These are phyloP conservation scores for Spermophilus dauricus DNA, from an alignment of 2,113 vertebrate species.

Conservation along the genomic window DNA sequence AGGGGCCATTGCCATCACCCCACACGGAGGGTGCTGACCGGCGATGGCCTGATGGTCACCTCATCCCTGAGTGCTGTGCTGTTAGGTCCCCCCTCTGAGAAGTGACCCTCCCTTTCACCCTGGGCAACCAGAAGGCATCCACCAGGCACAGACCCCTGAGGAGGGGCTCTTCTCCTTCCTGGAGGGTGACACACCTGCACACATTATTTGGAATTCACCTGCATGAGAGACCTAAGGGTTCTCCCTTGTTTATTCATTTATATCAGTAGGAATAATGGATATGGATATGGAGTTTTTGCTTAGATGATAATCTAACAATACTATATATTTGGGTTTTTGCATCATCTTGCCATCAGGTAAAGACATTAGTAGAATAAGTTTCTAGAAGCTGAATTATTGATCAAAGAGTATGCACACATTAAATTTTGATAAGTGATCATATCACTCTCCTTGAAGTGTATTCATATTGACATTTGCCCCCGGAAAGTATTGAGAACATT, in stretches of 20 bases:
- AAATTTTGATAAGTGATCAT: not conserved
- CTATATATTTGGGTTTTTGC: not conserved
- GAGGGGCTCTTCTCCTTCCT: not conserved
- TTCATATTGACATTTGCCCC: not conserved
- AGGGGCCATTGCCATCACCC: too few relatives aligned
- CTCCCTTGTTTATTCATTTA: not conserved
- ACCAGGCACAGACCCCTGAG: not conserved
- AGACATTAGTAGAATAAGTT: not conserved
- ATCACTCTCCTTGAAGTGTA: not conserved
- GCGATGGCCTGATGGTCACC: not conserved
- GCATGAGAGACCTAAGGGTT: not conserved
- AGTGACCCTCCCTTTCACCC: not conserved
- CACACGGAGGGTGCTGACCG: not conserved
- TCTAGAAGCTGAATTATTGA: not conserved
- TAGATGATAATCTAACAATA: too few relatives aligned
- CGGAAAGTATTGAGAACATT: not conserved
- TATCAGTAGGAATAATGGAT: too few relatives aligned
- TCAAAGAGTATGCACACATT: not conserved
- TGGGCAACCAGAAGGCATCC: not conserved
- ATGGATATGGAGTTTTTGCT: too few relatives aligned
- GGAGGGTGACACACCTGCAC: not conserved
- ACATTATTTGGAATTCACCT: not conserved
- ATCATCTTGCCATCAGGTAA: not conserved
- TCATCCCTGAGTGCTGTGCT: not conserved
- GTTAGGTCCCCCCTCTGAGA: not conserved